Conservation (phyloP, 2,113 vertebrate genomes). For the Odobenus rosmarus region DNA sequence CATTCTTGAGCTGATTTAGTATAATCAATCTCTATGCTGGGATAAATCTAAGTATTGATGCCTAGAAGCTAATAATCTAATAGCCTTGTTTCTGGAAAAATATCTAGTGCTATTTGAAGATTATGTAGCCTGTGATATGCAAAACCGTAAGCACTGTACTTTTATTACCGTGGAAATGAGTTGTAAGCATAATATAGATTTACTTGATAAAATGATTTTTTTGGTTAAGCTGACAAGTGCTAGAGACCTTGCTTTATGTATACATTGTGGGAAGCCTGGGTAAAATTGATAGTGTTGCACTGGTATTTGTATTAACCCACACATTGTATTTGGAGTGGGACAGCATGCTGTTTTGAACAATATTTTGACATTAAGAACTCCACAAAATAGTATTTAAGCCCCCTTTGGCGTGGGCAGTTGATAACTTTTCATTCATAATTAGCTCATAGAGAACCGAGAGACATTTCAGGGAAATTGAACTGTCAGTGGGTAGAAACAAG, state of each 20-base stretch:
- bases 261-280: conserved; percentile 84
- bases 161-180: conserved; percentile 65
- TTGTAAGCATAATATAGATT: conserved; percentile 66
- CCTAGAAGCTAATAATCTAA: conserved; percentile 66
- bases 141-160: background rate
- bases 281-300: conserved; percentile 89
- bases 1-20: conserved; percentile 33
- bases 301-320: conserved; percentile 92
- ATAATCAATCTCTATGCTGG: conserved; percentile 56
- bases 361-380: conserved; percentile 99
- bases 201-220: conserved; percentile 71
- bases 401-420: conserved; percentile 93
- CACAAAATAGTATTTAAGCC: conserved; percentile 94
- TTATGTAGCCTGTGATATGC: conserved; percentile 62
- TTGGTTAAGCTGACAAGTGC: conserved; percentile 55
- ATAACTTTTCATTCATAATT: conserved; percentile 99
- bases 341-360: conserved; percentile 93
- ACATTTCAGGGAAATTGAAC: conserved; percentile 99
- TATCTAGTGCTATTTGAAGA: conserved; percentile 62
- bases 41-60: conserved; percentile 60
- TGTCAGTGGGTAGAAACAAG: conserved; percentile 98
- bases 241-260: conserved; percentile 84
- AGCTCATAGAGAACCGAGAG: conserved; percentile 96
- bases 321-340: conserved; percentile 87
- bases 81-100: conserved; percentile 61